Percentiles rank a stretch among this genome's conserved stretches.
These are phyloP conservation scores for Saccostrea glomerata DNA, from an alignment of 1,140 invertebrate genomes.

Conservation along the genomic window DNA sequence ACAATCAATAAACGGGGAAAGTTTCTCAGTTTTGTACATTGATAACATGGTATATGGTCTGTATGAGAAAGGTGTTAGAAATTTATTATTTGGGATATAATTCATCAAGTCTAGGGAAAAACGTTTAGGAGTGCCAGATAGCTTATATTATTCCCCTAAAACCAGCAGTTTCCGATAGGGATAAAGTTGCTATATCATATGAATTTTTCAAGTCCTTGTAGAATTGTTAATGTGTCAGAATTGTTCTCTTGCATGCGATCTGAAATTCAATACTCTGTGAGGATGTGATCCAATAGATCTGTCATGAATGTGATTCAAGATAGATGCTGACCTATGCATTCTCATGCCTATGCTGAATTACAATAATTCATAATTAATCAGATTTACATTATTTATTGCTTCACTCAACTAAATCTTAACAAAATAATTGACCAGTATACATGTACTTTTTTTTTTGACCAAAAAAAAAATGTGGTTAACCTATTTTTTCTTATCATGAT, in stretches of 20 bases:
- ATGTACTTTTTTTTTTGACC: too few species aligned
- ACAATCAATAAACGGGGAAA: conserved; percentile 3
- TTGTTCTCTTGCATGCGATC: background rate
- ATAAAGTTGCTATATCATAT: background rate
- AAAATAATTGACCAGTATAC: too few species aligned
- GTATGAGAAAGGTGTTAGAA: background rate
- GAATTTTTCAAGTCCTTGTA: background rate
- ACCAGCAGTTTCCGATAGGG: background rate
- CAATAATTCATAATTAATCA: too few species aligned
- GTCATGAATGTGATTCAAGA: background rate
- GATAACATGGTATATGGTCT: background rate
- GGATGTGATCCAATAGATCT: background rate
- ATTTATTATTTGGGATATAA: background rate
- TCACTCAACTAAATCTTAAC: too few species aligned
- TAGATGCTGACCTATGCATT: too few species aligned
- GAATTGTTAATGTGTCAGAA: background rate
- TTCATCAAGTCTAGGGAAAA: background rate
- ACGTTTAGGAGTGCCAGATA: background rate
- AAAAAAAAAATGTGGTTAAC: too few species aligned
- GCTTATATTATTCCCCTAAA: background rate
- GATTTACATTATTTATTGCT: too few species aligned
- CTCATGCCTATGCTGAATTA: too few species aligned
- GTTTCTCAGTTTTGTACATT: background rate
- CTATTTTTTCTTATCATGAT: too few species aligned
- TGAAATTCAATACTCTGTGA: background rate